Evolutionary conservation across 2,113 vertebrate species (phyloP).

Genomic region (Microcebus murinus): DNA sequence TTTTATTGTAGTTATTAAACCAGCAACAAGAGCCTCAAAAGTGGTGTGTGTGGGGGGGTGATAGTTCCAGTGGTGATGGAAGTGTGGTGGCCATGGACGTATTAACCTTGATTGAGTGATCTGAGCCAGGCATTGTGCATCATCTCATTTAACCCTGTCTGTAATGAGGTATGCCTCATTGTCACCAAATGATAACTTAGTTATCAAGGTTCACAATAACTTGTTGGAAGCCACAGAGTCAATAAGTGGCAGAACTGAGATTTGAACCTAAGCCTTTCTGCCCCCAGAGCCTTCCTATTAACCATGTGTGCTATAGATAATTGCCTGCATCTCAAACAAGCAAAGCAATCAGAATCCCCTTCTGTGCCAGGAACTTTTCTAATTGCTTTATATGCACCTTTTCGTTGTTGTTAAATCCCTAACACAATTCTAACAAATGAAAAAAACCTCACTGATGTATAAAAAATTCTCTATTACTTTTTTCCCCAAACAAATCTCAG

Average conservation of each 20-base stretch:
- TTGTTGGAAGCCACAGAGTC: not conserved
- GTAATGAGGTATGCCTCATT: not conserved
- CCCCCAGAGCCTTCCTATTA: not conserved
- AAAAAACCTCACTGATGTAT: not conserved
- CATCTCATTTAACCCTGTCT: not conserved
- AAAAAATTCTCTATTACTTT: not conserved
- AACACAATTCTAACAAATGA: not conserved
- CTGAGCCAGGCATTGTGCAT: not conserved
- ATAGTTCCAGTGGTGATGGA: rapidly evolving
- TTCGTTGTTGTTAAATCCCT: not conserved
- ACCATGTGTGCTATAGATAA: rapidly evolving
- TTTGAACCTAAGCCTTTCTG: not conserved
- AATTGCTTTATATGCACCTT: not conserved
- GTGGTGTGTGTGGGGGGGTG: not conserved
- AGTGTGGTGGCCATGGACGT: not conserved
- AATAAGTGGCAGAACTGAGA: not conserved
- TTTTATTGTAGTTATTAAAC: not conserved
- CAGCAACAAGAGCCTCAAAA: not conserved
- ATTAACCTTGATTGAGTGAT: not conserved
- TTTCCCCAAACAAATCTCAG: not conserved
- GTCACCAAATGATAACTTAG: not conserved
- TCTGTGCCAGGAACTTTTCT: not conserved
- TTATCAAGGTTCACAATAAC: not conserved
- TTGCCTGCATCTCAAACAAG: not conserved
- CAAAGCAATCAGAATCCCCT: not conserved